Evolutionary conservation across 1,140 invertebrate species (phyloP).

Genomic region (Drosophila kurseongensis): DNA sequence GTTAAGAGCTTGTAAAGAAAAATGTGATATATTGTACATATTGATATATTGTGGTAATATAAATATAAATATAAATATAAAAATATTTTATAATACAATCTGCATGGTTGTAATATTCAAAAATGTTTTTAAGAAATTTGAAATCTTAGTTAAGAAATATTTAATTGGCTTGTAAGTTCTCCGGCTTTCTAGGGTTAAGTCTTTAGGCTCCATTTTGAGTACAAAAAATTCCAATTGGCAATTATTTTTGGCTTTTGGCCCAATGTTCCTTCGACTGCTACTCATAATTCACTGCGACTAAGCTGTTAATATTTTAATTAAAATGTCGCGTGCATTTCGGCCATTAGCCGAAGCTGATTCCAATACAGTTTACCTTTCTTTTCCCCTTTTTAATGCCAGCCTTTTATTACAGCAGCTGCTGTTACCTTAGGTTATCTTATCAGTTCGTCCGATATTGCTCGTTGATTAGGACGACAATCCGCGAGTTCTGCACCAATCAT

Average conservation of each 20-base stretch:
- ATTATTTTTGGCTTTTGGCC: conserved; percentile 28
- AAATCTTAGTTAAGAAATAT: no score
- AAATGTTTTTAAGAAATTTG: not conserved
- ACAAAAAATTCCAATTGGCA: conserved; percentile 5
- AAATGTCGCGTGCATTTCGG: conserved; percentile 58
- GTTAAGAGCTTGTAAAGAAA: not conserved
- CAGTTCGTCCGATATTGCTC: conserved; percentile 50
- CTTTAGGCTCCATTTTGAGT: not conserved
- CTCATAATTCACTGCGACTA: conserved; percentile 6
- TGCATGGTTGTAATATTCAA: no score
- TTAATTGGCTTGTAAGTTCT: not conserved
- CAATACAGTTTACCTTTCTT: not conserved
- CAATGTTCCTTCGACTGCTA: not conserved
- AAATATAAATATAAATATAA: no score
- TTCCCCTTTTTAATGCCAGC: conserved; percentile 1
- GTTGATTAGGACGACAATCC: conserved; percentile 32
- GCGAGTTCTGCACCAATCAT: conserved; percentile 53
- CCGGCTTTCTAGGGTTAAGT: not conserved
- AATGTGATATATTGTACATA: no score
- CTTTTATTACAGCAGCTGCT: conserved; percentile 4
- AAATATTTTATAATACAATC: no score
- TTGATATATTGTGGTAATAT: no score
- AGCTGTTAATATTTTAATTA: conserved; percentile 73
- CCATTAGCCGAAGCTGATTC: conserved; percentile 23
- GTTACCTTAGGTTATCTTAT: conserved; percentile 59